phyloP scores from a whole-genome alignment of 1,140 invertebrate genomes.

The Leguminivora glycinivorella region DNA sequence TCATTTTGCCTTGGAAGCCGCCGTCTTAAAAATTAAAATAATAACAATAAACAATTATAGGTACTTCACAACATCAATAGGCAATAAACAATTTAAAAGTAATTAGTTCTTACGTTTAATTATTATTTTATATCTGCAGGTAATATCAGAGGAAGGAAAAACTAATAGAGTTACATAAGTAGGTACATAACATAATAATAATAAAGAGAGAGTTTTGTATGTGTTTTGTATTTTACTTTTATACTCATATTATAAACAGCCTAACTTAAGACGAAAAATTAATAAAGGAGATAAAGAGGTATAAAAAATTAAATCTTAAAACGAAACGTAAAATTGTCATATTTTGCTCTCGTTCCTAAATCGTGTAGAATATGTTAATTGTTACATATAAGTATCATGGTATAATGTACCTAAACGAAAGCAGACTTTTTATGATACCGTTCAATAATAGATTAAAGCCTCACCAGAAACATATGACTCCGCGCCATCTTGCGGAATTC shows the following conservation, averaged over 20 bases:
- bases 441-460: no score
- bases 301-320: neutral
- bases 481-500: no score
- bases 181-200: no score
- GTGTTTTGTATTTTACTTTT: no score
- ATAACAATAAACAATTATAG: constrained; percentile 10
- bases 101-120: neutral
- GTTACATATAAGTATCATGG: neutral
- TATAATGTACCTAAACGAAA: neutral
- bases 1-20: neutral
- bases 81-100: neutral
- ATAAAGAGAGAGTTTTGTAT: no score
- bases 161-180: no score
- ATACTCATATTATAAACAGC: no score
- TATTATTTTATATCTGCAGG: neutral
- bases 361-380: neutral
- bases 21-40: constrained; percentile 2
- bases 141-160: no score
- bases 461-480: no score
- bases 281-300: no score
- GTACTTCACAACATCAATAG: neutral
- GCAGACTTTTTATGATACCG: constrained; percentile 2
- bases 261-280: no score
- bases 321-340: constrained; percentile 18
- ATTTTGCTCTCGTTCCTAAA: constrained; percentile 1